phyloP scores from a whole-genome alignment of 2,888 invertebrate species.

The Ctena decussata region DNA sequence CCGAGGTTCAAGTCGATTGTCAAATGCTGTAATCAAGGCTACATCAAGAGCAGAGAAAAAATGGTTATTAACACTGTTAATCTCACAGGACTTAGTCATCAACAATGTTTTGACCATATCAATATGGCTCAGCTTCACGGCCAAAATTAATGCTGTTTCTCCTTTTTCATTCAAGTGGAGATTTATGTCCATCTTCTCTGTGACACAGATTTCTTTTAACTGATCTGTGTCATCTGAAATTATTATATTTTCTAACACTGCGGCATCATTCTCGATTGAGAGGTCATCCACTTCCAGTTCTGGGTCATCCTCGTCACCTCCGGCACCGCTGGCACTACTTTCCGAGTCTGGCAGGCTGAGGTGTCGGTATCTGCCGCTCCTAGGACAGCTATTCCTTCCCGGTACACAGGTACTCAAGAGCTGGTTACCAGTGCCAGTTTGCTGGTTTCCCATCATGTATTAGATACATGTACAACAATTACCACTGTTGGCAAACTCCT shows the following conservation, averaged over 20 bases:
- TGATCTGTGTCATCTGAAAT: conserved; percentile 53
- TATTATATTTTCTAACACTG: conserved; percentile 56
- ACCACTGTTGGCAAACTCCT: too few species aligned
- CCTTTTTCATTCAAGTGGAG: conserved; percentile 75
- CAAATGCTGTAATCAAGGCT: conserved; percentile 78
- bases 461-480: too few species aligned
- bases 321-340: conserved; percentile 37
- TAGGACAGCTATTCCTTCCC: background rate
- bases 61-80: conserved; percentile 73
- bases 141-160: conserved; percentile 78
- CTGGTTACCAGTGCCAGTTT: background rate
- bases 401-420: background rate
- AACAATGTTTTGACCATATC: conserved; percentile 75
- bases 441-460: background rate
- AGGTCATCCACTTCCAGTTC: conserved; percentile 27
- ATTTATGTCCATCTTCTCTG: conserved; percentile 70
- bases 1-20: conserved; percentile 76
- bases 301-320: conserved; percentile 49
- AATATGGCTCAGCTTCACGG: conserved; percentile 74
- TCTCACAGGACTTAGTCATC: conserved; percentile 64
- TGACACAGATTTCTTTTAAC: conserved; percentile 50
- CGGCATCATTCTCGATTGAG: conserved; percentile 46
- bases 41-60: conserved; percentile 77
- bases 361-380: conserved; percentile 31
- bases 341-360: conserved; percentile 55